These are phyloP conservation scores for Silvanus unidentatus DNA, from an alignment of 2,888 invertebrate species.

Conservation along the genomic window DNA sequence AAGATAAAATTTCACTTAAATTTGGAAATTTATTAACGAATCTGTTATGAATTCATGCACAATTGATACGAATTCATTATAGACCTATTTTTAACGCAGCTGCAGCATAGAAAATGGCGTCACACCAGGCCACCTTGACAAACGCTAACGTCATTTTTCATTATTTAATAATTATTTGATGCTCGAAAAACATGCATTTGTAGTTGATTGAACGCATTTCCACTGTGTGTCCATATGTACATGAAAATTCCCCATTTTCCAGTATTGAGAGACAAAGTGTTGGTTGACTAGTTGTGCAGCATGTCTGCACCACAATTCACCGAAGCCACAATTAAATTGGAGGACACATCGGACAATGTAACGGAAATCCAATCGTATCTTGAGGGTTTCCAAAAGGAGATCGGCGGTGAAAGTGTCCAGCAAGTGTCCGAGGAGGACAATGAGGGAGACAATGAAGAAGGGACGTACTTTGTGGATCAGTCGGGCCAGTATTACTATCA, in stretches of 20 bases:
- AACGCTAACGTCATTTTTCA: neutral
- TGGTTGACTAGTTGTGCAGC: too few species aligned
- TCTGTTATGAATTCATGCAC: too few species aligned
- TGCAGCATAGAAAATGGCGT: slow-evolving; percentile 35
- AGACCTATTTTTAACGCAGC: slow-evolving; percentile 27
- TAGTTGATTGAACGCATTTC: too few species aligned
- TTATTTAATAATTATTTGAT: too few species aligned
- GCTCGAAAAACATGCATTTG: too few species aligned
- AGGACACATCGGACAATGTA: slow-evolving; percentile 49
- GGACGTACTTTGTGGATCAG: slow-evolving; percentile 77
- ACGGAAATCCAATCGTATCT: slow-evolving; percentile 75
- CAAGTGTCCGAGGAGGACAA: slow-evolving; percentile 43
- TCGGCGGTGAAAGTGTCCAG: slow-evolving; percentile 51
- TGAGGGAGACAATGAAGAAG: slow-evolving; percentile 53
- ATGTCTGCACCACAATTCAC: slow-evolving; percentile 21
- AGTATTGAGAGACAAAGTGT: too few species aligned
- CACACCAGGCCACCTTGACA: slow-evolving; percentile 17
- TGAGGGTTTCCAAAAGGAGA: slow-evolving; percentile 77
- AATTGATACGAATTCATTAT: too few species aligned
- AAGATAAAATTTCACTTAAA: slow-evolving; percentile 7
- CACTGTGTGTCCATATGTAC: too few species aligned
- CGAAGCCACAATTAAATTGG: slow-evolving; percentile 44
- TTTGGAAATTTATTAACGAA: slow-evolving; percentile 5
- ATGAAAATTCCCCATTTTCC: too few species aligned
- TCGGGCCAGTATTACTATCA: slow-evolving; percentile 80